These are phyloP conservation scores for Macrobrachium rosenbergii DNA, from an alignment of 1,140 invertebrate genomes.

Conservation along the genomic window DNA sequence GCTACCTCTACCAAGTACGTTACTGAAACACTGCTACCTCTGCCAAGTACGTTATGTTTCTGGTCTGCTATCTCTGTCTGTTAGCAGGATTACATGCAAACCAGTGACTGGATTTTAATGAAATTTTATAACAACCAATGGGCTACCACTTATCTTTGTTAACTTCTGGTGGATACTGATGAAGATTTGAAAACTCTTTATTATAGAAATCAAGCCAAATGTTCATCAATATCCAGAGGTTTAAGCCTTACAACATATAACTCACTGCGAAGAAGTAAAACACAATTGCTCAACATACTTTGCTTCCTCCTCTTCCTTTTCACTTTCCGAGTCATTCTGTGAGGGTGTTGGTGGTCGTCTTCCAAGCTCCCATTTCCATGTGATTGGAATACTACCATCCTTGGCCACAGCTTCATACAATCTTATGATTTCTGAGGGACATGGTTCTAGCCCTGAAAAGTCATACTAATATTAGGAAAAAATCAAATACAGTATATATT, in stretches of 20 bases:
- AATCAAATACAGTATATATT: neutral
- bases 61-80: neutral
- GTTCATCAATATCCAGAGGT: no score
- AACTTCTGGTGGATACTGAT: no score
- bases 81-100: no score
- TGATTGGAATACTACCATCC: slow-evolving; percentile 32
- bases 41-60: neutral
- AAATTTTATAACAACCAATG: no score
- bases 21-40: neutral
- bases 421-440: slow-evolving; percentile 32
- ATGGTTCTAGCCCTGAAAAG: slow-evolving; percentile 41
- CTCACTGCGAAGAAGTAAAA: no score
- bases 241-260: neutral
- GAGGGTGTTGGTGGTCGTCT: slow-evolving; percentile 47
- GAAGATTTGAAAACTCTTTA: no score
- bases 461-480: no score
- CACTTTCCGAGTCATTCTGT: slow-evolving; percentile 53
- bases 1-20: no score
- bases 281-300: slow-evolving; percentile 1
- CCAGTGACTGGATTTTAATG: no score
- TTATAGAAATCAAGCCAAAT: no score
- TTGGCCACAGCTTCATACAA: slow-evolving; percentile 45
- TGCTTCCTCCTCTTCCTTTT: slow-evolving; percentile 46
- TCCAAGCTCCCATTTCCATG: slow-evolving; percentile 46
- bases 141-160: no score